These are phyloP conservation scores for Phytoseiulus persimilis DNA, from an alignment of 2,888 invertebrate genomes.

Conservation along the genomic window DNA sequence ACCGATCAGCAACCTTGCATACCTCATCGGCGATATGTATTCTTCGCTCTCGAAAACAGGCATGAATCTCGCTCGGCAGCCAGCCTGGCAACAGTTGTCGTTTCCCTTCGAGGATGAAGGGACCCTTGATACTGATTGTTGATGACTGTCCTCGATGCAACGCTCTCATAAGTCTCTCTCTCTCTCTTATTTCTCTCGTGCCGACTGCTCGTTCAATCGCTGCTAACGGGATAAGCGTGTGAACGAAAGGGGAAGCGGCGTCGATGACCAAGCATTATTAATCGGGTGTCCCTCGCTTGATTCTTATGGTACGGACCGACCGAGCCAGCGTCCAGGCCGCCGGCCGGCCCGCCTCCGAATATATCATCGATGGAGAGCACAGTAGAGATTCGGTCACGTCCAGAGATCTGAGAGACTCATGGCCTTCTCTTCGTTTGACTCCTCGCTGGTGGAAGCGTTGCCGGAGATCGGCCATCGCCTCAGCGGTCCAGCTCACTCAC, in stretches of 20 bases:
- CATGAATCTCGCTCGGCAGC: not conserved
- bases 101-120: not conserved
- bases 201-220: not conserved
- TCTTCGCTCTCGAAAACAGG: no score
- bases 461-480: not conserved
- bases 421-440: not conserved
- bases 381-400: slow-evolving; percentile 38
- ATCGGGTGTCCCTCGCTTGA: slow-evolving; percentile 9
- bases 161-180: not conserved
- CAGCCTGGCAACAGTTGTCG: not conserved
- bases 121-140: not conserved
- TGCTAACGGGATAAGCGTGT: not conserved
- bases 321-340: not conserved
- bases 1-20: no score
- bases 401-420: slow-evolving; percentile 10
- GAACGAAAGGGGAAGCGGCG: not conserved
- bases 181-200: not conserved
- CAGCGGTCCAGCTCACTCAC: not conserved
- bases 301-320: slow-evolving; percentile 11
- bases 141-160: not conserved
- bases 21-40: no score
- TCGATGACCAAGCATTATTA: slow-evolving; percentile 27
- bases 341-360: slow-evolving; percentile 23
- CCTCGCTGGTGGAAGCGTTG: not conserved
- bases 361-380: slow-evolving; percentile 36